These are phyloP conservation scores for Actinemys pallida DNA, from an alignment of 2,113 vertebrate genomes.

Conservation along the genomic window DNA sequence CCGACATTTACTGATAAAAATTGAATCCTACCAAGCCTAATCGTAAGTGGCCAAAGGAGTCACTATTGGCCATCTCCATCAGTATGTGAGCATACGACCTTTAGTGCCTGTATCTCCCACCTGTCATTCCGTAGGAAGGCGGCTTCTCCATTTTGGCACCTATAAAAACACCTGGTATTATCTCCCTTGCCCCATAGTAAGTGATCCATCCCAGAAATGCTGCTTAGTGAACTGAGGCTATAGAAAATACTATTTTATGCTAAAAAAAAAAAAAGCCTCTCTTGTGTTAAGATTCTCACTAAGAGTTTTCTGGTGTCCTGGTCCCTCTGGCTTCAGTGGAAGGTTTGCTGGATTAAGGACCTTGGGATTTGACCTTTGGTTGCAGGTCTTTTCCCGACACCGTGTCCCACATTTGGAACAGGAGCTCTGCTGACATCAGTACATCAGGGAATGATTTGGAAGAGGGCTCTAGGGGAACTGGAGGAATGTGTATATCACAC, in stretches of 20 bases:
- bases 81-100: background rate
- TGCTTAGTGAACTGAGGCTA: background rate
- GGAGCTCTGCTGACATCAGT: background rate
- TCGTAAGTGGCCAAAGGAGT: background rate
- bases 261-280: background rate
- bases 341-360: background rate
- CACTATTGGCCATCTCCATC: background rate
- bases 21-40: background rate
- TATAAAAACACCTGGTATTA: accelerated
- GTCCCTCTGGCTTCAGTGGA: background rate
- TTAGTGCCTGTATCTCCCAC: background rate
- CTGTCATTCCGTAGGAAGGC: background rate
- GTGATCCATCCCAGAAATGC: accelerated
- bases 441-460: background rate
- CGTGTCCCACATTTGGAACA: background rate
- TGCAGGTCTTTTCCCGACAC: background rate
- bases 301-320: background rate
- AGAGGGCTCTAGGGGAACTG: background rate
- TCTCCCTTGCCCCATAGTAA: background rate
- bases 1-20: background rate
- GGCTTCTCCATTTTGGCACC: accelerated
- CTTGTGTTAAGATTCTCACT: background rate
- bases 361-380: accelerated
- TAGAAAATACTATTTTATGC: background rate
- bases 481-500: background rate